These are phyloP conservation scores for Phalacrocorax brasilianus DNA, from an alignment of 2,113 vertebrate species.

Conservation along the genomic window DNA sequence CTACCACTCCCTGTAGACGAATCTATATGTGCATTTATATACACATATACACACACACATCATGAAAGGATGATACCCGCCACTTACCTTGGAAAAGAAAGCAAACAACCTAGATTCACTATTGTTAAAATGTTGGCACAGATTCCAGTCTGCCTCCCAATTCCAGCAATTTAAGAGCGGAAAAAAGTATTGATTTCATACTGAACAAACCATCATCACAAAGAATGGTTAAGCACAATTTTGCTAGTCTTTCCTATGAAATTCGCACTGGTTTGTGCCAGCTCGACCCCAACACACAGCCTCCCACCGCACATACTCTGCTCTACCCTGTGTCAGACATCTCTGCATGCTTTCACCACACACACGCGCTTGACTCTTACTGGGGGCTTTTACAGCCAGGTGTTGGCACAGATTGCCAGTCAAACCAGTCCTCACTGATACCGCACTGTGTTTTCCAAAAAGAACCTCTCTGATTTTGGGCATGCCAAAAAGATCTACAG, in stretches of 20 bases:
- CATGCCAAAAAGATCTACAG: not conserved
- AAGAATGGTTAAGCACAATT: not conserved
- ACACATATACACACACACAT: rapidly evolving
- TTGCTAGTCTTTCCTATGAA: not conserved
- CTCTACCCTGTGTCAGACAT: not conserved
- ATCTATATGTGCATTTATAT: not conserved
- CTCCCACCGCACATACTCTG: too few species aligned
- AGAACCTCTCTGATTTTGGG: rapidly evolving
- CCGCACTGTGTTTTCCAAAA: not conserved
- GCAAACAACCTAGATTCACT: not conserved
- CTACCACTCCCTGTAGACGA: not conserved
- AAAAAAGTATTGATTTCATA: not conserved
- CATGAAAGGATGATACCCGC: not conserved
- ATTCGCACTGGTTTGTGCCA: not conserved
- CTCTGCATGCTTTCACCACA: not conserved
- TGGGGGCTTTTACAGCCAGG: too few species aligned
- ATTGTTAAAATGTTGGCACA: not conserved
- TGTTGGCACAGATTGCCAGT: not conserved
- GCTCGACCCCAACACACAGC: not conserved
- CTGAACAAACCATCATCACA: not conserved
- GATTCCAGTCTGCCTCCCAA: not conserved
- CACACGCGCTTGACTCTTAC: rapidly evolving
- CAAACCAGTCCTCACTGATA: not conserved
- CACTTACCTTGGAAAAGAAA: not conserved
- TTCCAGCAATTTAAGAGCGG: not conserved